Percentiles rank a stretch among this genome's conserved stretches.
Conservation (phyloP, 2,113 vertebrate genomes). For the Antigone vipio region DNA sequence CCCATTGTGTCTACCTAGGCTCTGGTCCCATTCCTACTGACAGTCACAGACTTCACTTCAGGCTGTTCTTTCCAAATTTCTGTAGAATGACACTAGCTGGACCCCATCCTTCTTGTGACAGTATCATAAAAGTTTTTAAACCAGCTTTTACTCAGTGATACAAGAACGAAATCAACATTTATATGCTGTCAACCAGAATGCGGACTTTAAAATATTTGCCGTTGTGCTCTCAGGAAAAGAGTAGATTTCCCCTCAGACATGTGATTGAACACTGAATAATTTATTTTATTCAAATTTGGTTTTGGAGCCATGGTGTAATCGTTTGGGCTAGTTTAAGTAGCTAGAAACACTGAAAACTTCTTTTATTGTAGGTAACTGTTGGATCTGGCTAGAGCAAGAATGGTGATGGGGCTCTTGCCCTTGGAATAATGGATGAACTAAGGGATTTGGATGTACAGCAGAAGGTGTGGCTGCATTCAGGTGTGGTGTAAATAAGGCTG, state of each 20-base stretch:
- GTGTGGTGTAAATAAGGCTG: slow-evolving; percentile 76
- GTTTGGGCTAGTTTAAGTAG: slow-evolving; percentile 52
- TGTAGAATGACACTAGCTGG: neutral
- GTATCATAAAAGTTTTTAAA: neutral
- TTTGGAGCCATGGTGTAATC: neutral
- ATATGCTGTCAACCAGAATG: neutral
- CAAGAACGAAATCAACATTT: neutral
- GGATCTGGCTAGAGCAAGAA: slow-evolving; percentile 67
- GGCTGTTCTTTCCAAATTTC: neutral
- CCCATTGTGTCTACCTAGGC: neutral
- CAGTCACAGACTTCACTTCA: neutral
- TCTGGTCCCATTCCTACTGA: neutral
- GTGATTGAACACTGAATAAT: neutral
- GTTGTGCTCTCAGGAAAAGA: neutral
- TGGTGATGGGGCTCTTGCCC: slow-evolving; percentile 77
- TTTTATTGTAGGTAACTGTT: slow-evolving; percentile 56
- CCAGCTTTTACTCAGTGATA: neutral
- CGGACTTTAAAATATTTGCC: neutral
- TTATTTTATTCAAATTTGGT: slow-evolving; percentile 1
- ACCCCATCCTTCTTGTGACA: neutral
- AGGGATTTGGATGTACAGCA: slow-evolving; percentile 74
- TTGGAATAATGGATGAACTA: slow-evolving; percentile 78
- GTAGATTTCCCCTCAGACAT: neutral
- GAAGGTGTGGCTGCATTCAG: slow-evolving; percentile 69
- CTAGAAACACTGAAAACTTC: slow-evolving; percentile 66